Base-by-base conservation (phyloP, 2,888 invertebrate genomes). In the Helleia helle region DNA sequence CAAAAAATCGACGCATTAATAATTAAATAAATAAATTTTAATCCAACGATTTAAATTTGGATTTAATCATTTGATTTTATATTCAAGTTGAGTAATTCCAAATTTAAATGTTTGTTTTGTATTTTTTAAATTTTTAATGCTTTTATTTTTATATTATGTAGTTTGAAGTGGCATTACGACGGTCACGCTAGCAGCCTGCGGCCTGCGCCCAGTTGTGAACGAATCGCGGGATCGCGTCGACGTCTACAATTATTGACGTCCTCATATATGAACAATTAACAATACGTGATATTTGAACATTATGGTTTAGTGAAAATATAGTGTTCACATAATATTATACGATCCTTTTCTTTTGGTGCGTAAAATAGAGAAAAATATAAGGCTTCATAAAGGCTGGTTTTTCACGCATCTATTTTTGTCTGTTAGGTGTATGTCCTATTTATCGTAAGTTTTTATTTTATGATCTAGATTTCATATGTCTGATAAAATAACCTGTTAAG, bases 191-290 rank as follows among this genome's bases (percentile, higher is more conserved):
- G 22, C 57, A 59, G 59, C 65, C 68, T 64, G 75, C 71, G 73
- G 59, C 65, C 68, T 64, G 75, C 71, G 73, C 73, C 70, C 79
- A 80, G 83, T 83, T 65, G 70, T 60, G 56, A 53, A 54, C 50
- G 62, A 59, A 65, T 50, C 73, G 71, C 71, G 77, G 60, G 38
- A 43, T 50, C 63, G 79, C 62, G 64, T 53, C 62, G 75, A 81
- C 81, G 81, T 77, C 69, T 59, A 48, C 38, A 45, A 31, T 53
- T 24, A 57, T 56, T 52, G 41, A 55, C 62, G 71, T 65, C 62
- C 56, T 46, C 41, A 50, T 55, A 56, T 42, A 52, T 56, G 60
- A 53, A 54, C 48, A 54, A 52, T 52, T 59, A 58, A 62, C 57
- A 57, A 65, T 62, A 71, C 61, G 61, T 59, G 66, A 51, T 45